Evolutionary conservation across 2,888 invertebrate genomes (phyloP), one percentile per base, ranked within the genome.

Genomic region (Uloborus plumipes): DNA sequence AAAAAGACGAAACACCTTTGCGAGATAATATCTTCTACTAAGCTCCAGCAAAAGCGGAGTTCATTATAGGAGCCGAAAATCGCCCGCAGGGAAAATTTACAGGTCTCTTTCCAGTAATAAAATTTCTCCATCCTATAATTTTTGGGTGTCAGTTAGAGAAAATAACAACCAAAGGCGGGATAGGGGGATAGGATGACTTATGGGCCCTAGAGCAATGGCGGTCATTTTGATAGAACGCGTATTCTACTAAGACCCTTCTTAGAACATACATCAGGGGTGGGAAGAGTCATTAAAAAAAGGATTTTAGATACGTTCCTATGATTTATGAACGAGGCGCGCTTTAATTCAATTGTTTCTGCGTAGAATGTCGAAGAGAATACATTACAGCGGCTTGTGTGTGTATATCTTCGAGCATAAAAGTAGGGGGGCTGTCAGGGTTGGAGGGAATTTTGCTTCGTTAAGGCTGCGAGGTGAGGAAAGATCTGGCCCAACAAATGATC

Each of bases 261-360:
- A 59, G 15, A 18, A 55, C 76, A 76, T 76, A 69, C 76, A 62
- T 76, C 76, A 65, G 76, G 69, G 69, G 69, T 53, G 53, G 22
- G 53, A 47, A 64, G 79, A 51, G 71, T 73, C 79, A 73, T 80
- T 73, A 80, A 80, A 80, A 59, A 73, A 80, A 47, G 65, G 66
- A 53, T 50, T 73, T 73, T 50, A 31, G 61, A 71, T 69, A 67
- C 61, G 31, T 80, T 74, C 62, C 55, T 1, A 74, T 74, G 74
- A 81, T 81, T 81, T 81, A 81, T 81, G 74, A 81, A 70, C 26
- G 9, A 39, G 74, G 50, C 66, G 64, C 55, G 64, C 69, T 73
- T 74, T 81, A 81, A 81, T 81, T 81, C 80, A 81, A 81, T 81
- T 81, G 80, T 81, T 81, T 81, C 74, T 70, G 59, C 47, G 11